These are phyloP conservation scores for Scartelaos histophorus DNA, from an alignment of 2,113 vertebrate species.

Conservation along the genomic window DNA sequence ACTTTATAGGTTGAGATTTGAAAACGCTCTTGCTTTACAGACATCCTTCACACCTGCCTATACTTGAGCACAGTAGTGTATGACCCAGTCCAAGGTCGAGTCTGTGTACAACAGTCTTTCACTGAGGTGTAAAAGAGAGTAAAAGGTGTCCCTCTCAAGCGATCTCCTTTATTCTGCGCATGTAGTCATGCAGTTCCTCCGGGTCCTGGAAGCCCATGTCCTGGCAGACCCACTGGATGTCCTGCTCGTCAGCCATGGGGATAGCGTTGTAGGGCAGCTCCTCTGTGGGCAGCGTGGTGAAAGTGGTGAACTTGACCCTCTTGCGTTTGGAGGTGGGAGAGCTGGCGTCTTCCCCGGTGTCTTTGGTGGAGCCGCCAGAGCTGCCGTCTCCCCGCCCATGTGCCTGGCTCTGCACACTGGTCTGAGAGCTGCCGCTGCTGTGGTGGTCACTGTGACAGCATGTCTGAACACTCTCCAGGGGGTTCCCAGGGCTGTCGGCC, in stretches of 20 bases:
- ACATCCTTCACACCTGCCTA: background rate
- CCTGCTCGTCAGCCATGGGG: constrained; percentile 91
- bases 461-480: constrained; percentile 86
- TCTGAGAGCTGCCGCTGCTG: constrained; percentile 96
- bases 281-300: constrained; percentile 91
- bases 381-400: constrained; percentile 93
- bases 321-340: constrained; percentile 97
- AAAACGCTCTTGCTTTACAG: background rate
- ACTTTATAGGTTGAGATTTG: background rate
- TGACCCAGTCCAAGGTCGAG: constrained; percentile 58
- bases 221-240: constrained; percentile 96
- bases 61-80: background rate
- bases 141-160: constrained; percentile 78
- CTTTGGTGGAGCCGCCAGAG: constrained; percentile 89
- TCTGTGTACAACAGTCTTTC: constrained; percentile 71
- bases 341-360: constrained; percentile 90
- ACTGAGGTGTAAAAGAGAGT: constrained; percentile 74
- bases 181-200: constrained; percentile 92
- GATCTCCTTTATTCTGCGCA: constrained; percentile 96
- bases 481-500: constrained; percentile 84
- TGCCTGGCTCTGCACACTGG: constrained; percentile 95
- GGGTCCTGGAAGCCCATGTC: constrained; percentile 94
- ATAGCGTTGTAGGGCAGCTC: constrained; percentile 96
- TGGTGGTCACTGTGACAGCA: constrained; percentile 93
- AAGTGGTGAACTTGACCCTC: constrained; percentile 98